Conservation (phyloP, 2,797 vertebrate species). For the Gorsachius magnificus region DNA sequence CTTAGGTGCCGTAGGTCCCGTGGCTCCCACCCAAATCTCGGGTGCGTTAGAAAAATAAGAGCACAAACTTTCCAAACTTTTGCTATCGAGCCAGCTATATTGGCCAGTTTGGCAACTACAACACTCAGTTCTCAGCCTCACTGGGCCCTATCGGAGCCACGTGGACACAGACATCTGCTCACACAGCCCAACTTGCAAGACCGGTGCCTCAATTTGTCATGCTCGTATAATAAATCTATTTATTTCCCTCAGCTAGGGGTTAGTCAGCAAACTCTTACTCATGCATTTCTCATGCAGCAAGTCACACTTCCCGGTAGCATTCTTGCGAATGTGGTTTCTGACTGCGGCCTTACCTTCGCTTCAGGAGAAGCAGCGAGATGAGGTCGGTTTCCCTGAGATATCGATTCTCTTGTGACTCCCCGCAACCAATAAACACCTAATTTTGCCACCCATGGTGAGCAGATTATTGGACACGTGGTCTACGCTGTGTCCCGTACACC, state of each 20-base stretch:
- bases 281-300: neutral
- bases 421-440: neutral
- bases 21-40: neutral
- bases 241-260: neutral
- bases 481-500: fast-evolving
- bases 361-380: neutral
- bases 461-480: fast-evolving
- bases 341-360: neutral
- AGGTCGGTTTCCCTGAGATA: neutral
- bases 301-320: neutral
- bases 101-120: neutral
- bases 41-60: neutral
- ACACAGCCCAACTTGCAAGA: conserved; percentile 15
- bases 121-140: neutral
- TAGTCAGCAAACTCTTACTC: conserved; percentile 54
- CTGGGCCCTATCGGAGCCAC: neutral
- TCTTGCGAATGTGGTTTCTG: neutral
- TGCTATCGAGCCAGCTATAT: neutral
- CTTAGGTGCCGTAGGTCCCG: neutral
- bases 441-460: neutral
- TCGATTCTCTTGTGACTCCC: neutral
- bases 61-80: neutral
- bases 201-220: conserved; percentile 36
- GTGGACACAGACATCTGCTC: neutral
- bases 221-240: conserved; percentile 13